A percentile compares a stretch with the other conserved stretches of the same genome.
Conservation (phyloP, 2,797 vertebrate species). For the Prionace glauca region DNA sequence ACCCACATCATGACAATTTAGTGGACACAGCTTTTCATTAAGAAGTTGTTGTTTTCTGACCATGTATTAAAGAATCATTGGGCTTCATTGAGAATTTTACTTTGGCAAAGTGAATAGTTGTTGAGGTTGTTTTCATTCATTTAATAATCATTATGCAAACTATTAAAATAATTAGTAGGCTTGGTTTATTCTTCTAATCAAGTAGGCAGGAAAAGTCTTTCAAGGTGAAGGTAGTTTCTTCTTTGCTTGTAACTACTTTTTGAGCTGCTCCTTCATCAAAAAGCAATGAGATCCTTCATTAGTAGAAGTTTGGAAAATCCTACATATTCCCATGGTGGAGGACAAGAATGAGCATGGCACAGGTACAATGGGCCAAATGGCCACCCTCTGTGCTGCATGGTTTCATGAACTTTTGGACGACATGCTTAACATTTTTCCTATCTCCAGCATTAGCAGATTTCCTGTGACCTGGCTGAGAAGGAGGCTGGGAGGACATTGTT, state of each 20-base stretch:
- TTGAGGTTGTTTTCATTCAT: slow-evolving; percentile 11
- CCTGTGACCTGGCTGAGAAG: not conserved
- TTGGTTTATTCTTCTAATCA: not conserved
- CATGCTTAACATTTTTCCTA: not conserved
- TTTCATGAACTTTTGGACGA: not conserved
- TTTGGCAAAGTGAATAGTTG: not conserved
- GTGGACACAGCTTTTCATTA: not conserved
- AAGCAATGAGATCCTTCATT: not conserved
- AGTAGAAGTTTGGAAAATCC: not conserved
- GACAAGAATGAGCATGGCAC: not conserved
- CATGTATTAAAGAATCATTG: not conserved
- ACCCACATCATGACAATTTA: too few species aligned
- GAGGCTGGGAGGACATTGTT: not conserved
- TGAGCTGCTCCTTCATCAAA: not conserved
- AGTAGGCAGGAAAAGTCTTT: not conserved
- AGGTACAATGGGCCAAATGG: not conserved
- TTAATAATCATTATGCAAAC: not conserved
- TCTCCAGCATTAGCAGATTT: not conserved
- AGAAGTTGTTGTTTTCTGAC: not conserved
- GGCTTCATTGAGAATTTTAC: not conserved
- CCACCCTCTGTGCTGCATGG: not conserved
- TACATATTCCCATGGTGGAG: not conserved
- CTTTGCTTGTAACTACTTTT: not conserved
- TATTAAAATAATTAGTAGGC: not conserved
- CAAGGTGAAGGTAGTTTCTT: not conserved